Evolutionary conservation across 2,113 vertebrate species (phyloP).

Genomic region (Malurus elegans): DNA sequence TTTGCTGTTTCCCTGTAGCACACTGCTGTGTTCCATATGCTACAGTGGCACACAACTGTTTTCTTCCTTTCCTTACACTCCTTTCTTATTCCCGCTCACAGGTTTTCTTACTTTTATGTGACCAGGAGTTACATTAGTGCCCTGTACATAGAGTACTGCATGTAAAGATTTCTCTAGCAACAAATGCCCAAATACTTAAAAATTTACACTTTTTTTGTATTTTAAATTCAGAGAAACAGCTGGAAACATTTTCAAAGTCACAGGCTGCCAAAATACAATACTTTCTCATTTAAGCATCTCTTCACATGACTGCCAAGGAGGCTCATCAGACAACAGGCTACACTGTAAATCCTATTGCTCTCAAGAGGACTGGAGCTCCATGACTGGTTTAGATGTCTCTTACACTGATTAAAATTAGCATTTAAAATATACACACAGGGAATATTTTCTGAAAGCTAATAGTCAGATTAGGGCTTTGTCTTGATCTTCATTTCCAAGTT

Average conservation of each 20-base stretch:
- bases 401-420: constrained; percentile 29
- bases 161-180: neutral
- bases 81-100: neutral
- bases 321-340: neutral
- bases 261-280: neutral
- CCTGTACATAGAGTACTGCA: neutral
- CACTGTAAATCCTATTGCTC: neutral
- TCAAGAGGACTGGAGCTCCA: neutral
- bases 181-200: neutral
- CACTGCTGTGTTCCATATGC: neutral
- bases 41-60: neutral
- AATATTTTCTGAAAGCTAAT: neutral
- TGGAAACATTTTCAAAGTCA: neutral
- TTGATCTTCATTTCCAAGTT: neutral
- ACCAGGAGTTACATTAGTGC: neutral
- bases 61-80: neutral
- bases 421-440: constrained; percentile 1
- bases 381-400: neutral
- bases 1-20: neutral
- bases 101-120: neutral
- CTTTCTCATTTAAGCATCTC: neutral
- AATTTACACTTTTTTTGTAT: neutral
- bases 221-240: neutral
- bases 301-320: neutral
- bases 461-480: neutral